These are phyloP conservation scores for Agrilus cyanescens DNA, from an alignment of 2,888 invertebrate genomes.

Conservation along the genomic window DNA sequence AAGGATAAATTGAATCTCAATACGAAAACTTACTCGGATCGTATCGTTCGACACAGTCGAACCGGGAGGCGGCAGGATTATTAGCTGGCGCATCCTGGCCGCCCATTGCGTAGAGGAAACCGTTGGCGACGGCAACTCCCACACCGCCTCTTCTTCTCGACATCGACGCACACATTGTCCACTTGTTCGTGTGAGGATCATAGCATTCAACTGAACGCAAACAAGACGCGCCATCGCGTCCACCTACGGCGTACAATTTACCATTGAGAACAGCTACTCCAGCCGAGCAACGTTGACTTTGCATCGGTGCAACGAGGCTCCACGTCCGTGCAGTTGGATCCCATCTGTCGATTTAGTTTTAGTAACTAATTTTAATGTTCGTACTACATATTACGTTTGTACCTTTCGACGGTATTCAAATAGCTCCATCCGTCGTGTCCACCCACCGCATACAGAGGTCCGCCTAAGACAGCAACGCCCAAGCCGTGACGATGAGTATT, in stretches of 20 bases:
- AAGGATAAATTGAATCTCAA: too few relatives aligned
- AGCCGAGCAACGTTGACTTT: slow-evolving; percentile 77
- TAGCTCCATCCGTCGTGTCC: slow-evolving; percentile 96
- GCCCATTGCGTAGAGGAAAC: slow-evolving; percentile 82
- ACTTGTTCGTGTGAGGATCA: slow-evolving; percentile 61
- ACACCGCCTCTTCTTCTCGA: slow-evolving; percentile 77
- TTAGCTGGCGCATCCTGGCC: slow-evolving; percentile 90
- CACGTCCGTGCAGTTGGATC: slow-evolving; percentile 80
- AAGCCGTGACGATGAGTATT: slow-evolving; percentile 77
- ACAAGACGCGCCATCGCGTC: slow-evolving; percentile 84
- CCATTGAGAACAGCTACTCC: slow-evolving; percentile 79
- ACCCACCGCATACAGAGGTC: slow-evolving; percentile 87
- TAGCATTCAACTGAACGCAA: slow-evolving; percentile 79
- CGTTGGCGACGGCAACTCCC: slow-evolving; percentile 77
- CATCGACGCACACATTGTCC: slow-evolving; percentile 83
- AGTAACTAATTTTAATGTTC: too few relatives aligned
- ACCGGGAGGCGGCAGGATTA: slow-evolving; percentile 68
- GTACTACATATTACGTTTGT: background rate
- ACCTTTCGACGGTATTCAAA: slow-evolving; percentile 79
- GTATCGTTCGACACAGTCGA: slow-evolving; percentile 84
- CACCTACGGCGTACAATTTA: slow-evolving; percentile 84
- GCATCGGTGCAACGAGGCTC: slow-evolving; percentile 86
- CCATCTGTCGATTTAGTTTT: slow-evolving; percentile 53
- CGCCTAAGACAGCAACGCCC: slow-evolving; percentile 66
- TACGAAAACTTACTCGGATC: slow-evolving; percentile 41